Conservation (phyloP, 2,113 vertebrate species). For the Perognathus longimembris region DNA sequence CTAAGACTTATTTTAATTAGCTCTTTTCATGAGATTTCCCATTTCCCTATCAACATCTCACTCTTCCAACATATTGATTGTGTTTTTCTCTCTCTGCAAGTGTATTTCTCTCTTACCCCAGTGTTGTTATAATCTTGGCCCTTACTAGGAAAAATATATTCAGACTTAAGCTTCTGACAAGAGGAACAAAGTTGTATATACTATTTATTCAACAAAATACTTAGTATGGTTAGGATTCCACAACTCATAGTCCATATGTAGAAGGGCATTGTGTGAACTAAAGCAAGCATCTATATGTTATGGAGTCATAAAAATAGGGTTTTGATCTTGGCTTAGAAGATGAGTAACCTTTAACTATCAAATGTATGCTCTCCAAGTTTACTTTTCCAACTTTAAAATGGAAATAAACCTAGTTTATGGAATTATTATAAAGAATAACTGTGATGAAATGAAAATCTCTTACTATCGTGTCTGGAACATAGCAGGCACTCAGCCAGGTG, state of each 20-base stretch:
- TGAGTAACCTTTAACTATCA: not conserved
- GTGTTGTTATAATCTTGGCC: not conserved
- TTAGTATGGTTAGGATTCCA: not conserved
- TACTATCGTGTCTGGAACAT: not conserved
- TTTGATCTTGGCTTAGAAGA: not conserved
- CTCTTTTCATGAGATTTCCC: not conserved
- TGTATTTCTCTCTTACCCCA: not conserved
- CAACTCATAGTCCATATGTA: not conserved
- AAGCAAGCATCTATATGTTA: not conserved
- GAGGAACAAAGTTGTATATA: not conserved
- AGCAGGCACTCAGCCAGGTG: not conserved
- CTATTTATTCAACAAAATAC: not conserved
- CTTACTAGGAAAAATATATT: not conserved
- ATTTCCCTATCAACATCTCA: not conserved
- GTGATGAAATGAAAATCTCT: not conserved
- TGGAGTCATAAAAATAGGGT: not conserved
- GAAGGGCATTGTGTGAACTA: not conserved
- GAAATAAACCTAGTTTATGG: conserved; percentile 6
- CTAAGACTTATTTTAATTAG: not conserved
- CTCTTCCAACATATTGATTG: not conserved
- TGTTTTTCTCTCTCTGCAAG: not conserved
- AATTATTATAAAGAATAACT: not conserved
- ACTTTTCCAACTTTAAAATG: not conserved
- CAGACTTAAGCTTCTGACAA: not conserved
- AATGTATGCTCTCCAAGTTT: not conserved